Base-by-base conservation (phyloP, 1,140 invertebrate genomes). In the Rhysida immarginata region DNA sequence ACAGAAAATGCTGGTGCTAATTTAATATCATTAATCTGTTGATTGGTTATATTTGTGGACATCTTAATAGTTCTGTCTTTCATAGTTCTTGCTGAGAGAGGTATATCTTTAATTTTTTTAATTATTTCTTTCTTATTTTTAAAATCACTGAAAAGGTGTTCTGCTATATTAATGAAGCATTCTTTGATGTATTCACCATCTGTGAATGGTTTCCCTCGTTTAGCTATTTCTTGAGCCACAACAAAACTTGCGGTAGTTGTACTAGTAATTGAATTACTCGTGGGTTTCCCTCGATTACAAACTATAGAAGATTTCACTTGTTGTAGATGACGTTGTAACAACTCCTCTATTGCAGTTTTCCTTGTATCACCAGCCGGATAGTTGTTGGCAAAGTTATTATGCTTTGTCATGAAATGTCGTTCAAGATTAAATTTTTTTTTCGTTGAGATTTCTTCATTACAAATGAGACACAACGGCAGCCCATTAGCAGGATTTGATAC, bases 51-150 rank as follows among this genome's bases (percentile, higher is more conserved):
- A 24, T 24, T 21, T 48, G 18, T 8, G 18, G 18, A 48, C 24
- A 48, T 48, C 18, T 48, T 48, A 48, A 18, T 18, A 8, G 18
- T 21, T 21, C 58, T 61, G 59, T 69, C 65, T 62, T 68, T 63
- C 53, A 65, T 59, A 46, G 64, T 63, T 42, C 65, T 26, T 55
- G 64, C 61, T 61, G 57, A 67, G 58, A 51, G 67, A 57, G 60
- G 53, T 41, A 67, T 64, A 54, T 65, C 52, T 27, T 50, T 53
- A 59, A 53, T 55, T 59, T 54, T 53, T 59, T 59, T 54, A 63
- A 58, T 46, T 55, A 53, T 49, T 53, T 42, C 53, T 58, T 45
- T 55, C 65, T 59, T 54, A 64, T 50, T 53, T 56, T 60, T 60
- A 45, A 58, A 55, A 65, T 60, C 53, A 58, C 48, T 8, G 18